Base-by-base conservation (phyloP, 2,888 invertebrate genomes). In the Lissocephala sabroskyi region DNA sequence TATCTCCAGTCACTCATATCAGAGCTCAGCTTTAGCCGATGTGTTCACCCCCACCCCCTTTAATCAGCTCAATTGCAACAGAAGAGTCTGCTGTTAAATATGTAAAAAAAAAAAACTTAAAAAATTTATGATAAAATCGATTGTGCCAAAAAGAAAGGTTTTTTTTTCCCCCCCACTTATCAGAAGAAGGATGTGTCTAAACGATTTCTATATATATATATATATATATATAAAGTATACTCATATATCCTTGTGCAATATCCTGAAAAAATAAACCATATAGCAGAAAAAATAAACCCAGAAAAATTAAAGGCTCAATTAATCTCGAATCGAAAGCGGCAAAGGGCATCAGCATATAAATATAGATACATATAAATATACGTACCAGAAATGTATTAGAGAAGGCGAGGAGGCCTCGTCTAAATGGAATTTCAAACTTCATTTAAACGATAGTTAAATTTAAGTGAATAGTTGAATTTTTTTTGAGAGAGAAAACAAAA, bases 301-400 rank as follows among this genome's bases (percentile, higher is more conserved):
- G 10, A 30, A 30, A 30, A n/a, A 30, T 11, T 11, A n/a, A n/a
- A 30, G 10, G 26, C 26, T 26, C 9, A 26, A 26, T 6, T 26
- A 26, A 6, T 26, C 4, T 9, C 26, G 26, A 26, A 26, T 9
- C 5, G 26, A 26, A 4, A 26, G 4, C 26, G 9, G 5, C 26
- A 26, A 26, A 26, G 26, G 26, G 9, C 26, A 26, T 9, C 5
- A 6, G 9, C 26, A 26, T 26, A 26, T 26, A 30, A 30, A 30
- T 30, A 30, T 30, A 11, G 11, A 30, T 30, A 30, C 10, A 11
- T 7, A 30, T 7, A 11, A n/a, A 67, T 63, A 68, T 70, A 68
- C 71, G 67, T 68, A 70, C 67, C 62, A 54, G 10, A 54, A 58
- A 57, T 54, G 48, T 54, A 60, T 60, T 54, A 52, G 44, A 26